These are phyloP conservation scores for Vanessa tameamea DNA, from an alignment of 1,140 invertebrate genomes.

Conservation along the genomic window DNA sequence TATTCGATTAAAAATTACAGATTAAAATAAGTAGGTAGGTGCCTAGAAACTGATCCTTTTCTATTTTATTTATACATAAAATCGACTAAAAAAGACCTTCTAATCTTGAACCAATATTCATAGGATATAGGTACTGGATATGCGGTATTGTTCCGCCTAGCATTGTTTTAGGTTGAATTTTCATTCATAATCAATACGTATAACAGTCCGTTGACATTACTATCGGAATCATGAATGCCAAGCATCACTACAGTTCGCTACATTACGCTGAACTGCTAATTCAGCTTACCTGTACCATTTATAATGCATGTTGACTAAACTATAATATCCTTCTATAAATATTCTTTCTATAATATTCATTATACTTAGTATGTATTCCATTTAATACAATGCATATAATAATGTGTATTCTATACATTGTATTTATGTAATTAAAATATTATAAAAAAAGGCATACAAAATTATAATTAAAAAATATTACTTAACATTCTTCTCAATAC, in stretches of 20 bases:
- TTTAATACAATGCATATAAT: no score
- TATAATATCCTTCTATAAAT: no score
- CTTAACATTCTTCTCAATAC: background rate
- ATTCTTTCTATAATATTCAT: no score
- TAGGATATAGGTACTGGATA: background rate
- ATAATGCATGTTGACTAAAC: background rate
- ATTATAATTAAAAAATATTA: background rate
- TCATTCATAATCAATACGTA: conserved; percentile 18
- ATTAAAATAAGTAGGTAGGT: no score
- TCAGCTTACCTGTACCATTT: conserved; percentile 1
- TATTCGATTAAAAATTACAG: no score
- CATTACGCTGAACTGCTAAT: background rate
- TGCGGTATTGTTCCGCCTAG: background rate
- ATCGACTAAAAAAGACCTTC: no score
- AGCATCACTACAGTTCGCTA: background rate
- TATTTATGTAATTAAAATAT: no score
- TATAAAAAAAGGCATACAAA: background rate
- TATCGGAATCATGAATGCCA: conserved; percentile 17
- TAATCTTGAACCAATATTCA: no score
- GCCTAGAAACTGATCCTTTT: no score
- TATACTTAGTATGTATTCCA: no score
- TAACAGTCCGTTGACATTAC: conserved; percentile 5
- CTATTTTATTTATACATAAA: no score
- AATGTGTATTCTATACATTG: no score
- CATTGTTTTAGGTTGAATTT: conserved; percentile 15